Evolutionary conservation across 2,888 invertebrate genomes (phyloP).

Genomic region (Pedicia rivosa): DNA sequence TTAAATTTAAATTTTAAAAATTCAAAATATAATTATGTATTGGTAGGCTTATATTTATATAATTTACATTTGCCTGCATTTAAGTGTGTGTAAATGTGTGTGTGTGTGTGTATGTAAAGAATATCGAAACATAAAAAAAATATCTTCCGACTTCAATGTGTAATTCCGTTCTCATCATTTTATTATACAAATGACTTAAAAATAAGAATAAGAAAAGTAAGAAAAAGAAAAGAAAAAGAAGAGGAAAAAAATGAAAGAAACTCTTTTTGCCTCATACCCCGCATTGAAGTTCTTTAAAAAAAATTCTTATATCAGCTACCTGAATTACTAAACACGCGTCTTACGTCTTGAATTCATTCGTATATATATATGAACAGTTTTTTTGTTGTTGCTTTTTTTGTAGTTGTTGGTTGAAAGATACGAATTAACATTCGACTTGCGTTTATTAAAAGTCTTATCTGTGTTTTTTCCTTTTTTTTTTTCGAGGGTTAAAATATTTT

Average conservation of each 20-base stretch:
- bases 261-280: neutral
- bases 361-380: slow-evolving; percentile 1
- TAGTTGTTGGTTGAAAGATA: neutral
- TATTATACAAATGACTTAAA: neutral
- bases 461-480: no score
- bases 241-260: no score
- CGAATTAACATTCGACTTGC: no score
- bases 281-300: slow-evolving; percentile 1
- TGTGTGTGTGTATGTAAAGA: no score
- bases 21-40: no score
- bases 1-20: no score
- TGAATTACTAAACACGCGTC: slow-evolving; percentile 24
- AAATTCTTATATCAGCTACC: slow-evolving; percentile 16
- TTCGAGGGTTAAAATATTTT: no score
- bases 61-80: no score
- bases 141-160: neutral
- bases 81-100: no score
- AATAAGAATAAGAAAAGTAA: neutral
- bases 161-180: neutral
- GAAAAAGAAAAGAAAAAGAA: neutral
- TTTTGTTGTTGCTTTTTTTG: neutral
- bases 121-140: slow-evolving; percentile 3
- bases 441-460: no score
- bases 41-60: no score
- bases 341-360: slow-evolving; percentile 16